A percentile compares a stretch with the other conserved stretches of the same genome.
phyloP scores from a whole-genome alignment of 2,888 invertebrate species.

The Conus canariensis region DNA sequence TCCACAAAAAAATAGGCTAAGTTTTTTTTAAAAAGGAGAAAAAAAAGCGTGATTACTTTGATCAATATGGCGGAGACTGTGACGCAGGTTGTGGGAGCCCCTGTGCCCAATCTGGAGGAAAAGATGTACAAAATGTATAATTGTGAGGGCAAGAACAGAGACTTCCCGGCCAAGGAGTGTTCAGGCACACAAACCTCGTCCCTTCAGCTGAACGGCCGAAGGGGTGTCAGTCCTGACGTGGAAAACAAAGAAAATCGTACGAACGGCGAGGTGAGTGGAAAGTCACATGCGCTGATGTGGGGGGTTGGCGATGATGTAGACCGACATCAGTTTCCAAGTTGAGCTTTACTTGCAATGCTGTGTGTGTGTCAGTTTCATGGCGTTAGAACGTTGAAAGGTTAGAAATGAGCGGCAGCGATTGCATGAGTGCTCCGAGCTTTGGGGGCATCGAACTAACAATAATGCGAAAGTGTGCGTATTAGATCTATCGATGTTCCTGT shows the following conservation, averaged over 20 bases:
- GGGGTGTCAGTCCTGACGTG: slow-evolving; percentile 41
- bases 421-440: no score
- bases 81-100: slow-evolving; percentile 45
- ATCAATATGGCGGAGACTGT: slow-evolving; percentile 51
- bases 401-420: no score
- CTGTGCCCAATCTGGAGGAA: slow-evolving; percentile 42
- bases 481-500: no score
- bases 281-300: neutral
- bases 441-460: no score
- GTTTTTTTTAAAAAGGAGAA: neutral
- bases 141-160: slow-evolving; percentile 44
- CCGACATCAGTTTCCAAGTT: no score
- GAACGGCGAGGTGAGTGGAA: slow-evolving; percentile 49
- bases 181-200: slow-evolving; percentile 47
- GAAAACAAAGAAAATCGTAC: slow-evolving; percentile 53
- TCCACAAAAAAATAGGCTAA: neutral
- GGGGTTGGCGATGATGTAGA: no score
- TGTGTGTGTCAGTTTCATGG: no score
- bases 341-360: no score
- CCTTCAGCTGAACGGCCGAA: slow-evolving; percentile 46
- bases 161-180: slow-evolving; percentile 46
- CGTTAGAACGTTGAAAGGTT: no score
- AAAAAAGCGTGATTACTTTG: slow-evolving; percentile 21
- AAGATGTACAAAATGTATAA: slow-evolving; percentile 46
- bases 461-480: no score